Conservation (phyloP, 2,113 vertebrate genomes). For the Tautogolabrus adspersus region DNA sequence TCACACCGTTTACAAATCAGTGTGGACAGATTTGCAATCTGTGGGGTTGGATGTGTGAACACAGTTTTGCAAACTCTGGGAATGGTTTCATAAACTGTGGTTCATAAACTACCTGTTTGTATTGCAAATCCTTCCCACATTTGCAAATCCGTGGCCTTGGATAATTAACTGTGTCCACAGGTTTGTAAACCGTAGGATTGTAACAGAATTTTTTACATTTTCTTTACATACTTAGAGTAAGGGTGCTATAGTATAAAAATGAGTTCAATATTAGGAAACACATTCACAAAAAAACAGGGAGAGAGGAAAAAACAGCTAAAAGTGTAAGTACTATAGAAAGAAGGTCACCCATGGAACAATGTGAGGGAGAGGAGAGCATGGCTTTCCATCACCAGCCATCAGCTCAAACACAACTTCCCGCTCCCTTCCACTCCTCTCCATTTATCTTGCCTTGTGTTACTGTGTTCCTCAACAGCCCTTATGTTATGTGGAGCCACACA, state of each 20-base stretch:
- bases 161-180: no score
- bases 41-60: no score
- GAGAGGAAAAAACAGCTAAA: background rate
- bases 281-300: background rate
- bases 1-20: no score
- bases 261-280: background rate
- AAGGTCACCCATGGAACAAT: background rate
- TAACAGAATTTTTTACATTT: no score
- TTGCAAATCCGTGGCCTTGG: no score
- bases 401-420: background rate
- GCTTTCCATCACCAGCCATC: slow-evolving; percentile 13
- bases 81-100: no score
- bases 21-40: no score
- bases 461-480: background rate
- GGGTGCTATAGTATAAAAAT: background rate
- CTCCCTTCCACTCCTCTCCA: background rate
- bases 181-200: no score
- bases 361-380: background rate
- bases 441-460: slow-evolving; percentile 3
- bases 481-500: background rate
- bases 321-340: background rate
- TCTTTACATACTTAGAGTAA: no score
- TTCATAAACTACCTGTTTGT: no score
- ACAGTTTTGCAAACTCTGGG: no score
- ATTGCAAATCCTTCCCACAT: no score